Evolutionary conservation across 2,797 vertebrate genomes (phyloP), one percentile per base, ranked within the genome.

Genomic region (Pseudopleuronectes americanus): DNA sequence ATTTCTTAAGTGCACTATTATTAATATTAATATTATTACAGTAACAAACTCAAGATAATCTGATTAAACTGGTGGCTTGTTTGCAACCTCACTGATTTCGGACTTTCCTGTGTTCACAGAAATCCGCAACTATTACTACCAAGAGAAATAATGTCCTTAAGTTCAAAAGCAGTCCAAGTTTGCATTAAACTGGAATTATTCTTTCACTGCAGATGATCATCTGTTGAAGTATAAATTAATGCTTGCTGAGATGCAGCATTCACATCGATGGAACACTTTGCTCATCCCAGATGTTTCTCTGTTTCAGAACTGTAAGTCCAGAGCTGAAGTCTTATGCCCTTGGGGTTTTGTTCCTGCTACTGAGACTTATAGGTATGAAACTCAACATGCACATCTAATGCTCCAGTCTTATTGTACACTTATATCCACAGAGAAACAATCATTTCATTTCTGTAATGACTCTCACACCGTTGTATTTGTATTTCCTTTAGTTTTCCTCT

Each of bases 261-360:
- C 12, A 24, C 3, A 14, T 69, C 6, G 36, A 1, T 9, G 10
- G n/a, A 22, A 19, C n/a, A 41, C 23, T 16, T 14, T 1, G 2
- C 31, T 71, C 2, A 71, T 62, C n/a, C 17, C 22, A 49, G n/a
- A 36, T 53, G 23, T 73, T 63, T 64, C 21, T 71, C 53, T 79
- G n/a, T 70, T 85, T 41, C 73, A 99, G 98, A 91, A 97, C 97
- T 2, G 97, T 99, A 76, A 99, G 95, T 90, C 97, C 98, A 0
- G 98, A 99, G 90, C 95, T 99, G 64, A 99, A 99, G 88, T 99
- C 98, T 0, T 99, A 99, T 0, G 98, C 98, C 55, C 93, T 99
- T 64, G 98, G 98, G 67, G 96, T 99, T 68, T 94, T 99, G 54
- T 99, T 99, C 84, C 96, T 99, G 68, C 96, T 99, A 57, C 95